Percentiles rank a stretch among this genome's conserved stretches.
Evolutionary conservation across 2,113 vertebrate genomes (phyloP).

Genomic region (Charadrius vociferus): DNA sequence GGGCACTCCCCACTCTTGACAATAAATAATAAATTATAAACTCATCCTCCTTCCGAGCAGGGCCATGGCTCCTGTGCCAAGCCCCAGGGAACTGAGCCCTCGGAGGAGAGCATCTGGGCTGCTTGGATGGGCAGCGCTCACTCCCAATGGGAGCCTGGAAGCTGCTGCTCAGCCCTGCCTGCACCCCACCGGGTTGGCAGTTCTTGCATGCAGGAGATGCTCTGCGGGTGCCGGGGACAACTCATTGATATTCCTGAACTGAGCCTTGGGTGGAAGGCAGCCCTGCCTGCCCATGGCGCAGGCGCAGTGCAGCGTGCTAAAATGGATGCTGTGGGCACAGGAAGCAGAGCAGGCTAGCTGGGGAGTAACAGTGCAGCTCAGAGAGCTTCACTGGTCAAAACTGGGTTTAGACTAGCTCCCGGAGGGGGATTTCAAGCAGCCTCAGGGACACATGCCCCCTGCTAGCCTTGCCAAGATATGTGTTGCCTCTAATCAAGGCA

Average conservation of each 20-base stretch:
- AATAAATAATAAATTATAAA: neutral
- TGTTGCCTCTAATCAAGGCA: neutral
- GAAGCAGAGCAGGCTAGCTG: neutral
- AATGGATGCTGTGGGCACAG: neutral
- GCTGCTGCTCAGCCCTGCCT: neutral
- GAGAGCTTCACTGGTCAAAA: fast-evolving
- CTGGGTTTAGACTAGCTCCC: neutral
- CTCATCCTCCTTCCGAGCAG: neutral
- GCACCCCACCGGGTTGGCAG: neutral
- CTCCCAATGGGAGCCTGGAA: fast-evolving
- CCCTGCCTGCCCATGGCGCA: neutral
- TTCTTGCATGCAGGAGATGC: neutral
- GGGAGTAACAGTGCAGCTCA: neutral
- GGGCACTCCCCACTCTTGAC: neutral
- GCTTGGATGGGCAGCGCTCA: fast-evolving
- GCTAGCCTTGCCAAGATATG: neutral
- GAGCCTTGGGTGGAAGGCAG: neutral
- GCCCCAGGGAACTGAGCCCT: neutral
- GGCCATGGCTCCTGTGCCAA: neutral
- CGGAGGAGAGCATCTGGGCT: neutral
- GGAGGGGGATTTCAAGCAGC: neutral
- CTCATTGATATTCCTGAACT: neutral
- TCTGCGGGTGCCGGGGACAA: neutral
- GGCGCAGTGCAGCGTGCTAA: neutral
- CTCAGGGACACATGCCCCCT: neutral